phyloP scores from a whole-genome alignment of 2,113 vertebrate genomes.

The Leucopternis melanops region DNA sequence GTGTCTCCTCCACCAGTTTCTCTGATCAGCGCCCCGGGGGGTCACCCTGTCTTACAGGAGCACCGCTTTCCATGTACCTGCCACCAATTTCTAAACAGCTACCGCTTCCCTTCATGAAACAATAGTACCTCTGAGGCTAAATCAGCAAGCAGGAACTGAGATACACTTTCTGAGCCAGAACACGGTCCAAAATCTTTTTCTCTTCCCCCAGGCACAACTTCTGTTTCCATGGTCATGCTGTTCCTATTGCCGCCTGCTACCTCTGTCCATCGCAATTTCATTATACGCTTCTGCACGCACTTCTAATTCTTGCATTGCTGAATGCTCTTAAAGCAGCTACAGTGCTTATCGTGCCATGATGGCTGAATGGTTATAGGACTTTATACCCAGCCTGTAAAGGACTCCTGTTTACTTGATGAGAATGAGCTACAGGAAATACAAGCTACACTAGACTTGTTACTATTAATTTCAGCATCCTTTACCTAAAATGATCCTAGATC shows the following conservation, averaged over 20 bases:
- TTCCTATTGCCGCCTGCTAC: neutral
- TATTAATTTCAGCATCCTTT: neutral
- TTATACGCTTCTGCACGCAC: neutral
- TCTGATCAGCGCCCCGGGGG: accelerated
- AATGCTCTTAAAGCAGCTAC: neutral
- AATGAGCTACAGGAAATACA: neutral
- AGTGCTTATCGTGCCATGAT: neutral
- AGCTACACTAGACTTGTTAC: neutral
- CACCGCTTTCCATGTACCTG: neutral
- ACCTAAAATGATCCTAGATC: neutral
- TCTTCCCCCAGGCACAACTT: neutral
- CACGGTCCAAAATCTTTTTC: neutral
- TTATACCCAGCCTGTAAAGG: neutral
- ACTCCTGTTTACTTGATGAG: neutral
- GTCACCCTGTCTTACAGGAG: neutral
- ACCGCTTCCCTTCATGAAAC: neutral
- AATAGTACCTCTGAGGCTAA: neutral
- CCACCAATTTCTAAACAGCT: neutral
- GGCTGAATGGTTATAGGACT: neutral
- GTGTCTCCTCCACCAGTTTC: neutral
- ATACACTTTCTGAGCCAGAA: neutral
- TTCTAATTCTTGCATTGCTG: neutral
- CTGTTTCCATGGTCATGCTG: neutral
- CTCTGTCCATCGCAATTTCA: neutral
- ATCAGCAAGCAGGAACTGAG: neutral